Conservation (phyloP, 2,113 vertebrate genomes). For the Callionymus lyra region DNA sequence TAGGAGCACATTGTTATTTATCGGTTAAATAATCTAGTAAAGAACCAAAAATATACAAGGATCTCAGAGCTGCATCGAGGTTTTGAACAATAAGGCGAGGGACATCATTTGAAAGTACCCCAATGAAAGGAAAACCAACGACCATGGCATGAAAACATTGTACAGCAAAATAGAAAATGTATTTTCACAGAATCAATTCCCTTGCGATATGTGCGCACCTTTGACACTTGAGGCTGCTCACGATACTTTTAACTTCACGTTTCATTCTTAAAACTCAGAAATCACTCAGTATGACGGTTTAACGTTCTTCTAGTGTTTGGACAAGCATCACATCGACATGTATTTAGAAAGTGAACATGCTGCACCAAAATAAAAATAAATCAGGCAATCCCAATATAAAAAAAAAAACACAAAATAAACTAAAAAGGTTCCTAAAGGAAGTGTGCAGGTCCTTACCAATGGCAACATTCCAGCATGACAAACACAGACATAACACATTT, state of each 20-base stretch:
- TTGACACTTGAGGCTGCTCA: slow-evolving; percentile 12
- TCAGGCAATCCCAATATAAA: slow-evolving; percentile 32
- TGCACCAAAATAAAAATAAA: slow-evolving; percentile 51
- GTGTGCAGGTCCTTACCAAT: slow-evolving; percentile 5
- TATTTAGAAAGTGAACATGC: slow-evolving; percentile 63
- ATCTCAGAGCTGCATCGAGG: slow-evolving; percentile 5
- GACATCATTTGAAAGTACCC: slow-evolving; percentile 2
- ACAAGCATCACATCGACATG: slow-evolving; percentile 60
- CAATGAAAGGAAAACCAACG: not conserved
- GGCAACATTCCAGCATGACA: slow-evolving; percentile 44
- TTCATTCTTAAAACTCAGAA: too few species aligned
- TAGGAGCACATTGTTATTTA: too few species aligned
- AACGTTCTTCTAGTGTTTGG: slow-evolving; percentile 37
- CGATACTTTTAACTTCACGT: slow-evolving; percentile 2
- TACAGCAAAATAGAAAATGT: slow-evolving; percentile 25
- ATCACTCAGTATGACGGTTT: slow-evolving; percentile 2
- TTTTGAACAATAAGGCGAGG: slow-evolving; percentile 17
- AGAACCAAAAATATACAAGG: slow-evolving; percentile 27
- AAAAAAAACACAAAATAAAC: slow-evolving; percentile 23
- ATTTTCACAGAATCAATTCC: slow-evolving; percentile 4
- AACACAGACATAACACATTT: slow-evolving; percentile 46
- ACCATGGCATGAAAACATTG: slow-evolving; percentile 14
- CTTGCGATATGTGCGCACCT: slow-evolving; percentile 8
- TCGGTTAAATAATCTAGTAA: not conserved
- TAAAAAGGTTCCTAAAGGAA: slow-evolving; percentile 10